Conservation (phyloP, 2,797 vertebrate species). For the Lepidocolaptes lacrymiger region DNA sequence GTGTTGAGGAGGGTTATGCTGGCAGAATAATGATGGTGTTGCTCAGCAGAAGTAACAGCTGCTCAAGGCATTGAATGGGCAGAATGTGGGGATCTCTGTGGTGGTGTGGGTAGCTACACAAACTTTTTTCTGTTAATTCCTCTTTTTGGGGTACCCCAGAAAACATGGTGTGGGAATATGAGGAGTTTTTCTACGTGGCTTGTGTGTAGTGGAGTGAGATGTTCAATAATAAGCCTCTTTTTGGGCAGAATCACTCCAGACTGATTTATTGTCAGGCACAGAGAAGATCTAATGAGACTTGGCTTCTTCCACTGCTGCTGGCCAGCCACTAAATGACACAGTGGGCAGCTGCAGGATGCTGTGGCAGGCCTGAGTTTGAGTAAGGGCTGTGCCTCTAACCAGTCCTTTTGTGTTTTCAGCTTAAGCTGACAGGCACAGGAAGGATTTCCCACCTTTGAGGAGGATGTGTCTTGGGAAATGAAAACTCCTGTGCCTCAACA, state of each 20-base stretch:
- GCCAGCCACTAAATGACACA: neutral
- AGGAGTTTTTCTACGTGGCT: neutral
- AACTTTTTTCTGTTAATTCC: neutral
- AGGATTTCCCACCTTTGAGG: neutral
- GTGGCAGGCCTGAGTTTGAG: neutral
- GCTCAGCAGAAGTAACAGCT: neutral
- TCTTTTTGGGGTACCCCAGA: neutral
- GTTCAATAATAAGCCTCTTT: neutral
- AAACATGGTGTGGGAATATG: rapidly evolving
- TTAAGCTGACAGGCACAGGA: neutral
- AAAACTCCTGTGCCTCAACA: neutral
- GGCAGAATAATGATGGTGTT: neutral
- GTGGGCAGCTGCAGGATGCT: neutral
- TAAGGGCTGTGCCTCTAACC: neutral
- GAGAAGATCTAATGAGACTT: neutral
- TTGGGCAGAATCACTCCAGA: neutral
- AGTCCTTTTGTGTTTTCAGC: neutral
- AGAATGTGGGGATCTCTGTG: neutral
- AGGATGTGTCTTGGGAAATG: neutral
- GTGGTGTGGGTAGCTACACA: neutral
- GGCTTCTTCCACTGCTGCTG: neutral
- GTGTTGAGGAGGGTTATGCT: neutral
- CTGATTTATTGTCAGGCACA: neutral
- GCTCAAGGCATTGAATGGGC: neutral
- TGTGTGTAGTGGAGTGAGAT: neutral